Conservation (phyloP, 64 coral and sea anemone genomes). For the Stichodactyla helianthus region DNA sequence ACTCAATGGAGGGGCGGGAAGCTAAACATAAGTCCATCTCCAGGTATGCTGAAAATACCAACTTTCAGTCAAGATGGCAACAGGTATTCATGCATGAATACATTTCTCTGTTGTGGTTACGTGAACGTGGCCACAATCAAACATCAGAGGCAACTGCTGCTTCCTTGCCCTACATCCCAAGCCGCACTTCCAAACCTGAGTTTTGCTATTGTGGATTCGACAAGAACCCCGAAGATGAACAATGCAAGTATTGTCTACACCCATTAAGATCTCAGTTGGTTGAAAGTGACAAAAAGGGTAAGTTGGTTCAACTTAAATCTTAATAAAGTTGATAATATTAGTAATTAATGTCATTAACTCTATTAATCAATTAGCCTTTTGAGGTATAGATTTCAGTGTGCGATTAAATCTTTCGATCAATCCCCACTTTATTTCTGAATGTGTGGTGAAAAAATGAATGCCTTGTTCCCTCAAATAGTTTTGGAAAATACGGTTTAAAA, state of each 20-base stretch:
- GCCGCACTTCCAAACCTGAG: neutral
- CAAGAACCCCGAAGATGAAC: neutral
- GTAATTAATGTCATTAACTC: neutral
- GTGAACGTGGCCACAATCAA: neutral
- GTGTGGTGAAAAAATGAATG: no score
- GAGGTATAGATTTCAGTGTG: no score
- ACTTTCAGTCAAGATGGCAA: slow-evolving; percentile 24
- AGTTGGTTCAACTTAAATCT: slow-evolving; percentile 8
- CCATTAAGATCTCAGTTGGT: slow-evolving; percentile 4
- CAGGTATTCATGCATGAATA: slow-evolving; percentile 16
- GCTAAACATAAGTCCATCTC: slow-evolving; percentile 42
- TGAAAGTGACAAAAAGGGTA: slow-evolving; percentile 16
- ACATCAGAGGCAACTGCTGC: neutral
- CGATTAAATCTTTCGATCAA: no score
- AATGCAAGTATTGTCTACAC: slow-evolving; percentile 17
- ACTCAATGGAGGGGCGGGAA: slow-evolving; percentile 50
- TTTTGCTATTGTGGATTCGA: slow-evolving; percentile 9
- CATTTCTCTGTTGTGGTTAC: slow-evolving; percentile 17
- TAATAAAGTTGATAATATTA: neutral
- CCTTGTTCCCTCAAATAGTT: no score
- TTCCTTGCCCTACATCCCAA: neutral
- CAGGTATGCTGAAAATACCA: slow-evolving; percentile 37
- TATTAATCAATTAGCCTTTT: neutral
- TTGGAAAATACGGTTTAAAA: no score
- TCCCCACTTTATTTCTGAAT: no score